phyloP scores from a whole-genome alignment of 2,888 invertebrate genomes.

The Plutella xylostella region DNA sequence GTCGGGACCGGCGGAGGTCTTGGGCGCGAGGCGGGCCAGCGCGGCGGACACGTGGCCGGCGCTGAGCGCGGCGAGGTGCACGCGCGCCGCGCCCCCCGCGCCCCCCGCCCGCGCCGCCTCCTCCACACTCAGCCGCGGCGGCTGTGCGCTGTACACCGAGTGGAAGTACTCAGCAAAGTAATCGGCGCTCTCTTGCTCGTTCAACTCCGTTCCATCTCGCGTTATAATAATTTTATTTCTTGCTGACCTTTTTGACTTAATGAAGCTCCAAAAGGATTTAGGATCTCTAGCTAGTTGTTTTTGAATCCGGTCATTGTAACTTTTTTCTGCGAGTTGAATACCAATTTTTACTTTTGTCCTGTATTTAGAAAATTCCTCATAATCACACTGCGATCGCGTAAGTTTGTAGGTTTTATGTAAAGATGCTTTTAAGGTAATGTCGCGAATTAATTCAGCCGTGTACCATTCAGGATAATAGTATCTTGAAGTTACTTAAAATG shows the following conservation, averaged over 20 bases:
- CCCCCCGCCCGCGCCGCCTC: background rate
- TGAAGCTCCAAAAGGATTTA: slow-evolving; percentile 10
- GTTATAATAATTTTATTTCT: slow-evolving; percentile 1
- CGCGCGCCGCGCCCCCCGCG: background rate
- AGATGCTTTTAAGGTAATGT: slow-evolving; percentile 9
- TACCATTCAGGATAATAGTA: slow-evolving; percentile 21
- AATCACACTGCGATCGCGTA: background rate
- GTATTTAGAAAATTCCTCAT: slow-evolving; percentile 7
- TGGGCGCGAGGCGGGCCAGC: slow-evolving; percentile 3
- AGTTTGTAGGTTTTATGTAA: slow-evolving; percentile 8
- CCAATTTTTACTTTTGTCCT: slow-evolving; percentile 1
- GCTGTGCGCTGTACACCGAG: slow-evolving; percentile 6
- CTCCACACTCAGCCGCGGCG: background rate
- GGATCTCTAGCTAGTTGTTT: slow-evolving; percentile 6
- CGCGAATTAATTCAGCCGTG: slow-evolving; percentile 14
- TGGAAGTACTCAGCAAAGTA: slow-evolving; percentile 10
- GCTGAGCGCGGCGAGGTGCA: background rate
- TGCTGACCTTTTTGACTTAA: slow-evolving; percentile 2
- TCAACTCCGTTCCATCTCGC: slow-evolving; percentile 4
- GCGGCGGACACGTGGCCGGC: slow-evolving; percentile 2
- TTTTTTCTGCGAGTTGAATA: slow-evolving; percentile 2
- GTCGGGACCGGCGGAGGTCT: slow-evolving; percentile 10
- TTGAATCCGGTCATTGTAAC: background rate
- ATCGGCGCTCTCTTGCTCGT: slow-evolving; percentile 2
- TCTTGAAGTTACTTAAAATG: too few species aligned